Conservation (phyloP, 2,113 vertebrate genomes). For the Puma concolor region DNA sequence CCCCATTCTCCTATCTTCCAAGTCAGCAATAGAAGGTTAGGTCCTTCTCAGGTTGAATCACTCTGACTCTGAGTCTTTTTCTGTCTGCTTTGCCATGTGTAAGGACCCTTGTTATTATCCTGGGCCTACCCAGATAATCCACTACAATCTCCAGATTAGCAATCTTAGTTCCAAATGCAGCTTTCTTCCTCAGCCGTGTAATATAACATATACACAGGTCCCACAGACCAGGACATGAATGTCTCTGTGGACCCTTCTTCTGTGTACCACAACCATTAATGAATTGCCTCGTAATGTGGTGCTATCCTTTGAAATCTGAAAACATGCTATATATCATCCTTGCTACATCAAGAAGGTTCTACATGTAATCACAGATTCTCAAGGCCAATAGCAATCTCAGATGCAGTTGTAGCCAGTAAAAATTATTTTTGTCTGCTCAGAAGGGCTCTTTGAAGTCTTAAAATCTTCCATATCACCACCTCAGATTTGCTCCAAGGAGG, state of each 20-base stretch:
- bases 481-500: background rate
- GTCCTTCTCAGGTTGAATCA: background rate
- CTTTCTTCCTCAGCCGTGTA: background rate
- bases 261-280: background rate
- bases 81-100: background rate
- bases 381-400: background rate
- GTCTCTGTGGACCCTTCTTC: background rate
- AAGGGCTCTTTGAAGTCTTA: background rate
- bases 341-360: background rate
- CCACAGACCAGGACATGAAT: background rate
- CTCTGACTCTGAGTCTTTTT: background rate
- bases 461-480: background rate
- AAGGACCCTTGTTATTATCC: background rate
- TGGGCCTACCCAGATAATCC: background rate
- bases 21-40: background rate
- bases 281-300: background rate
- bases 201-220: background rate
- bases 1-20: background rate
- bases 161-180: background rate
- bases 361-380: background rate
- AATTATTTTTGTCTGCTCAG: background rate
- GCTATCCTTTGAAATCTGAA: background rate
- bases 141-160: background rate
- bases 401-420: background rate
- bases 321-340: background rate